phyloP scores from a whole-genome alignment of 2,113 vertebrate species.

The Triplophysa rosa region DNA sequence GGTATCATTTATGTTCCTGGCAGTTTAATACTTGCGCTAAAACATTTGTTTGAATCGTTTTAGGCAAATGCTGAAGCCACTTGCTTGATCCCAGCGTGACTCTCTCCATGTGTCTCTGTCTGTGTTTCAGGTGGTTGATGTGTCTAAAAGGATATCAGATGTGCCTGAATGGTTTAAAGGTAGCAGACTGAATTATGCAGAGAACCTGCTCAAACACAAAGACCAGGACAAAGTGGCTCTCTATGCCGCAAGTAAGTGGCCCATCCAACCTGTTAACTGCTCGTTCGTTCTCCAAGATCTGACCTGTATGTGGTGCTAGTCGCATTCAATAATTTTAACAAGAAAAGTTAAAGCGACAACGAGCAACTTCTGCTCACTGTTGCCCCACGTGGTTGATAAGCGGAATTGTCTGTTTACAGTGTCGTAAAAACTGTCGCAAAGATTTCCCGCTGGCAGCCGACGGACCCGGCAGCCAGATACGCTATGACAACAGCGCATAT shows the following conservation, averaged over 20 bases:
- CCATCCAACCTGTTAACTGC: background rate
- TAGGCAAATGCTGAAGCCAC: background rate
- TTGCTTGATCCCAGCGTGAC: background rate
- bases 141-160: constrained; percentile 83
- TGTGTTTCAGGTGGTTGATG: constrained; percentile 83
- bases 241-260: constrained; percentile 85
- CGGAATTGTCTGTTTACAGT: no score
- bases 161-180: constrained; percentile 93
- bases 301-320: background rate
- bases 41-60: no score
- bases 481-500: no score
- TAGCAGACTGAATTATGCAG: constrained; percentile 90
- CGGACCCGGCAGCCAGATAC: no score
- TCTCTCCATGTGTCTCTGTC: background rate
- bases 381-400: no score
- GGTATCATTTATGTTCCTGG: no score
- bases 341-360: no score
- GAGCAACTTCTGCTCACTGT: no score
- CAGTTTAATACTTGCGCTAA: no score
- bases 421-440: no score
- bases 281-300: background rate
- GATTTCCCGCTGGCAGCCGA: no score
- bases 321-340: no score
- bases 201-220: constrained; percentile 88
- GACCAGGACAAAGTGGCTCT: constrained; percentile 91